Evolutionary conservation across 2,113 vertebrate genomes (phyloP).

Genomic region (Carassius auratus): DNA sequence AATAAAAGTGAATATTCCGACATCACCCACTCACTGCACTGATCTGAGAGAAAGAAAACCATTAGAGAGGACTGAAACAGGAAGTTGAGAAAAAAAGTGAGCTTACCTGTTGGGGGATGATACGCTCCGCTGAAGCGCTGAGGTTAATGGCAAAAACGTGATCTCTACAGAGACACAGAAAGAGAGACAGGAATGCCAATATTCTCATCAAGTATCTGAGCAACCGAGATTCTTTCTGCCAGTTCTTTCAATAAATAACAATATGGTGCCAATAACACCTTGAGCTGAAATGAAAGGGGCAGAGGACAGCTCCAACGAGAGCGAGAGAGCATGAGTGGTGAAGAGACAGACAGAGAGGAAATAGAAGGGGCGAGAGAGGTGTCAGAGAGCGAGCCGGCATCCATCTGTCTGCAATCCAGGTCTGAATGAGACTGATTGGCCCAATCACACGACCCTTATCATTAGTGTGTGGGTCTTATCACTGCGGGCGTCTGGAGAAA

Average conservation of each 20-base stretch:
- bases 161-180: slow-evolving; percentile 77
- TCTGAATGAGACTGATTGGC: slow-evolving; percentile 59
- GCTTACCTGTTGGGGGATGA: slow-evolving; percentile 84
- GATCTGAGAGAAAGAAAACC: slow-evolving; percentile 30
- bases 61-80: slow-evolving; percentile 10
- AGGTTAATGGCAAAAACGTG: slow-evolving; percentile 90
- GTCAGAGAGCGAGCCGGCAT: slow-evolving; percentile 6
- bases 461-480: slow-evolving; percentile 31
- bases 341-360: slow-evolving; percentile 6
- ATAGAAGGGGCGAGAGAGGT: slow-evolving; percentile 9
- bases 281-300: slow-evolving; percentile 9
- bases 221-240: background rate
- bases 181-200: slow-evolving; percentile 33
- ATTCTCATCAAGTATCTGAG: background rate
- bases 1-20: slow-evolving; percentile 37
- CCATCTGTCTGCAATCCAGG: slow-evolving; percentile 41
- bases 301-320: background rate
- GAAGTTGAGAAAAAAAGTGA: slow-evolving; percentile 21
- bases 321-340: background rate
- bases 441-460: slow-evolving; percentile 49
- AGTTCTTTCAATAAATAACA: slow-evolving; percentile 10
- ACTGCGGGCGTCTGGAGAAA: slow-evolving; percentile 8
- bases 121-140: slow-evolving; percentile 74
- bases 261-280: slow-evolving; percentile 11
- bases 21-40: background rate